These are phyloP conservation scores for Proteles cristata DNA, from an alignment of 2,113 vertebrate genomes.

Conservation along the genomic window DNA sequence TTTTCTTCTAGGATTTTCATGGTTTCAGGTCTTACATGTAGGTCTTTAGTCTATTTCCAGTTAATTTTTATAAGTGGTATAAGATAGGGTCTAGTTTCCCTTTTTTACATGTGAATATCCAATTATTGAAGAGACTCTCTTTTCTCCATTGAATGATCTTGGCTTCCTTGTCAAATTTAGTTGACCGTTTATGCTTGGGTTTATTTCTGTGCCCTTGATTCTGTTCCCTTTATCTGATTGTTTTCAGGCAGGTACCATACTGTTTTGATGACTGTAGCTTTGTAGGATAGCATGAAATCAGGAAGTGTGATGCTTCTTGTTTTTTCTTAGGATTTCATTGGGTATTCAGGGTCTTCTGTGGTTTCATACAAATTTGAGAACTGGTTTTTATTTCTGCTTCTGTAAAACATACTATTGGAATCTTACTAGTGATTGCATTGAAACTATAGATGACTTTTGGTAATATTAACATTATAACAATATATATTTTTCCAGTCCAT, in stretches of 20 bases:
- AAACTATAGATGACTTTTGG: not conserved
- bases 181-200: not conserved
- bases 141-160: not conserved
- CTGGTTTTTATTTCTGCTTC: not conserved
- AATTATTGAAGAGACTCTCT: not conserved
- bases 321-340: not conserved
- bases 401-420: not conserved
- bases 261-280: not conserved
- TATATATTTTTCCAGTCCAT: not conserved
- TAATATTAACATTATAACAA: not conserved
- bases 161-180: not conserved
- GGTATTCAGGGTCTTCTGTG: not conserved
- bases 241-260: not conserved
- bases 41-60: not conserved
- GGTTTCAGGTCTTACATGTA: not conserved
- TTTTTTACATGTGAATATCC: not conserved
- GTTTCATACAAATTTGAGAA: not conserved
- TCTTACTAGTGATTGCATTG: not conserved
- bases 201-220: not conserved
- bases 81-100: not conserved
- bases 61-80: not conserved
- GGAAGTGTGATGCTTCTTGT: not conserved
- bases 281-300: not conserved
- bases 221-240: not conserved
- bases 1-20: not conserved